Evolutionary conservation across 2,797 vertebrate genomes (phyloP).

Genomic region (Adelosebastes latens): DNA sequence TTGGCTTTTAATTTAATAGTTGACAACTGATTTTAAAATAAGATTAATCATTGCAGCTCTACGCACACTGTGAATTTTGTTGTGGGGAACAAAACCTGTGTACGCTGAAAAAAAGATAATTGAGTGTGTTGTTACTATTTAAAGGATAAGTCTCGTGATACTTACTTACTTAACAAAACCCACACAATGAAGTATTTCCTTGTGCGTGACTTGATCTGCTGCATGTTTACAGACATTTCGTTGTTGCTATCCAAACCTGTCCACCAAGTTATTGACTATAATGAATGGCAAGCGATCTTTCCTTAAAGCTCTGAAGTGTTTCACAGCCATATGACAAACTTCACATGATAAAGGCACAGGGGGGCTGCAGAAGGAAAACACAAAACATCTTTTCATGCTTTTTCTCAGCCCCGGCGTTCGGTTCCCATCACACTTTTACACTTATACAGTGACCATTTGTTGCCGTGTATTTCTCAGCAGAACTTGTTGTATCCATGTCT

Average conservation of each 20-base stretch:
- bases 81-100: not conserved
- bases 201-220: no score
- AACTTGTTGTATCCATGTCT: conserved; percentile 22
- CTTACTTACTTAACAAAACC: not conserved
- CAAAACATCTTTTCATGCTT: conserved; percentile 22
- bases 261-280: not conserved
- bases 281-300: not conserved
- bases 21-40: no score
- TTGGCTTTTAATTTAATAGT: no score
- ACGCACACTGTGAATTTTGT: not conserved
- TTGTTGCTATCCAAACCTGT: no score
- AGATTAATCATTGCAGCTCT: no score
- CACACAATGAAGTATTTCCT: not conserved
- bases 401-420: not conserved
- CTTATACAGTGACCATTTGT: not conserved
- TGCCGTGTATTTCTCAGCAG: not conserved
- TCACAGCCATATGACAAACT: conserved; percentile 60
- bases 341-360: conserved; percentile 40
- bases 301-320: conserved; percentile 19
- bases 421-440: not conserved
- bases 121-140: not conserved
- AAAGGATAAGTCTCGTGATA: not conserved
- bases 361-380: conserved; percentile 10
- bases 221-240: not conserved
- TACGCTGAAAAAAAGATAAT: not conserved